These are phyloP conservation scores for Nomada lathburiana DNA, from an alignment of 2,888 invertebrate genomes.

Conservation along the genomic window DNA sequence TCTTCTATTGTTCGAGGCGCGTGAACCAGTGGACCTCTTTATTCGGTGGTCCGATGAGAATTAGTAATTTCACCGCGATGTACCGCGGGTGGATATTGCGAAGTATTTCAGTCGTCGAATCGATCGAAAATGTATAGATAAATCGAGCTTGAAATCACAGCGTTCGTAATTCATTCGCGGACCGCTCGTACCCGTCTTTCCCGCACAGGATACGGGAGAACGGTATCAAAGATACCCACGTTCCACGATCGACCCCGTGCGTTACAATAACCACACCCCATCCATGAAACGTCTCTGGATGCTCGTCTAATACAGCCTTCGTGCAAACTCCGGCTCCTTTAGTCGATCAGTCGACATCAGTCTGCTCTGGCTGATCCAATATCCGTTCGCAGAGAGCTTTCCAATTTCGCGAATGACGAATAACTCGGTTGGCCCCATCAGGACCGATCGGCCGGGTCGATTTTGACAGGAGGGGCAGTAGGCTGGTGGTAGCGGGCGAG, in stretches of 20 bases:
- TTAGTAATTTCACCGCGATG: neutral
- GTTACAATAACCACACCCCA: constrained; percentile 9
- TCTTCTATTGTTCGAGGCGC: neutral
- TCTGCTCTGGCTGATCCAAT: constrained; percentile 61
- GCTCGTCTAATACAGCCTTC: constrained; percentile 34
- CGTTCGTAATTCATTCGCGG: too few species aligned
- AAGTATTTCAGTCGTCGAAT: neutral
- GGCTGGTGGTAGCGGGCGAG: neutral
- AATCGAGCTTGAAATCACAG: neutral
- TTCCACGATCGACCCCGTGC: neutral
- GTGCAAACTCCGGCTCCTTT: constrained; percentile 34
- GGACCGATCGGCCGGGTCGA: constrained; percentile 54
- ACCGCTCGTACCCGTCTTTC: too few species aligned
- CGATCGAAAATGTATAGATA: neutral
- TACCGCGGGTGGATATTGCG: too few species aligned
- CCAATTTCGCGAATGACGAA: constrained; percentile 74
- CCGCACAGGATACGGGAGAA: neutral
- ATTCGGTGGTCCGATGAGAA: neutral
- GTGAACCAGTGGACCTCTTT: neutral
- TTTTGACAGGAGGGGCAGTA: constrained; percentile 34
- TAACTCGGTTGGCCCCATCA: constrained; percentile 68
- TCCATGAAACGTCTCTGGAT: neutral
- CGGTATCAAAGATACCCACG: neutral
- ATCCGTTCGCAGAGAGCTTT: constrained; percentile 70
- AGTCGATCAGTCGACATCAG: constrained; percentile 36